These are phyloP conservation scores for Nephrotoma appendiculata DNA, from an alignment of 2,888 invertebrate genomes.

Conservation along the genomic window DNA sequence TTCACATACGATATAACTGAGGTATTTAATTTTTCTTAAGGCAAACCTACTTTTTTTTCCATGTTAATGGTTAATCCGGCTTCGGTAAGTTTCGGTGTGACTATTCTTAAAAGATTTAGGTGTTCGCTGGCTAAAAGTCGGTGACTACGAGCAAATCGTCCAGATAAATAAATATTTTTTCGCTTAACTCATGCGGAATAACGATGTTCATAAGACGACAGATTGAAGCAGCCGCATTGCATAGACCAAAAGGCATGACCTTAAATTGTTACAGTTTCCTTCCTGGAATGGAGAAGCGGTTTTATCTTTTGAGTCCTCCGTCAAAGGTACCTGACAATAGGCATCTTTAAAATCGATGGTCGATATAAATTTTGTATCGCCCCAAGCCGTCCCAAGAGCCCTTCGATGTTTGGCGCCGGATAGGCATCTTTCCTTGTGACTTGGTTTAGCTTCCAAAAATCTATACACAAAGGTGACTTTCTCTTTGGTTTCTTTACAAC, in stretches of 20 bases:
- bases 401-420: conserved; percentile 3
- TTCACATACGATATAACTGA: conserved; percentile 8
- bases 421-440: conserved; percentile 4
- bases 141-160: background rate
- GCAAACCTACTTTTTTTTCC: conserved; percentile 1
- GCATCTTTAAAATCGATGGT: conserved; percentile 12
- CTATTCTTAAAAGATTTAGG: background rate
- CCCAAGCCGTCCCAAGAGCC: conserved; percentile 3
- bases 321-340: conserved; percentile 11
- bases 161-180: conserved; percentile 8
- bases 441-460: background rate
- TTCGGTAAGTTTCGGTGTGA: background rate
- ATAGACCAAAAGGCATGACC: conserved; percentile 12
- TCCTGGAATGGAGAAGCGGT: conserved; percentile 15
- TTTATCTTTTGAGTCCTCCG: conserved; percentile 9
- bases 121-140: conserved; percentile 3
- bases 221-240: conserved; percentile 8
- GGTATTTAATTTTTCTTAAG: background rate
- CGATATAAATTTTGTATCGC: conserved; percentile 16
- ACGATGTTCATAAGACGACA: conserved; percentile 16
- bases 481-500: conserved; percentile 13
- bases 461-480: background rate
- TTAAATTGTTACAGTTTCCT: conserved; percentile 9
- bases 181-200: conserved; percentile 12
- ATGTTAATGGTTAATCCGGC: conserved; percentile 5